These are phyloP conservation scores for Drosophila orosa DNA, from an alignment of 1,140 invertebrate species.

Conservation along the genomic window DNA sequence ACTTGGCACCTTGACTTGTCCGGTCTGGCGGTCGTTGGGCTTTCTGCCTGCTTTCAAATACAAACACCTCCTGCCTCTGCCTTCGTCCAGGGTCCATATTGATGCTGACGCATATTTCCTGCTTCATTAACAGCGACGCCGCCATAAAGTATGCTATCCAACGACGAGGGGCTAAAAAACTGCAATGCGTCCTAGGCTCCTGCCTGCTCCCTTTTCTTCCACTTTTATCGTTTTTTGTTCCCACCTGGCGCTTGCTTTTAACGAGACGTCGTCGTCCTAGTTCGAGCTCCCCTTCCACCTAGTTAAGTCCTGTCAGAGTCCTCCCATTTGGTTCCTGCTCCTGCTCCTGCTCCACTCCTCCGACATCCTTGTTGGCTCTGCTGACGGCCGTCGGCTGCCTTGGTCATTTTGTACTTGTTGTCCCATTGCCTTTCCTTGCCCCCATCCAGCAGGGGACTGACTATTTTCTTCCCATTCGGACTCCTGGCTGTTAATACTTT, in stretches of 20 bases:
- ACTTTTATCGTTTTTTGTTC: slow-evolving; percentile 20
- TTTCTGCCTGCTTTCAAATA: slow-evolving; percentile 27
- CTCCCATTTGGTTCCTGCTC: slow-evolving; percentile 11
- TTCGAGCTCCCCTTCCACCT: background rate
- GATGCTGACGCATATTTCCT: slow-evolving; percentile 79
- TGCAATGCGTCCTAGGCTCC: slow-evolving; percentile 52
- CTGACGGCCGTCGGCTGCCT: slow-evolving; percentile 30
- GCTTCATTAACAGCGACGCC: slow-evolving; percentile 70
- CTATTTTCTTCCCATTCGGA: slow-evolving; percentile 2
- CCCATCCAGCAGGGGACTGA: background rate
- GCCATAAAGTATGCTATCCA: slow-evolving; percentile 69
- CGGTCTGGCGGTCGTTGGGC: slow-evolving; percentile 16
- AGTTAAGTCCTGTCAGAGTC: slow-evolving; percentile 48
- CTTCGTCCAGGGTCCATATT: slow-evolving; percentile 45
- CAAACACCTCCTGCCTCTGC: slow-evolving; percentile 16
- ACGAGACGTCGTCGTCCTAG: slow-evolving; percentile 52
- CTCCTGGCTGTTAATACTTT: slow-evolving; percentile 19
- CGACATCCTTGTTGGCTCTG: slow-evolving; percentile 7
- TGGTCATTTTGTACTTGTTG: slow-evolving; percentile 39
- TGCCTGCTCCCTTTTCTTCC: slow-evolving; percentile 5
- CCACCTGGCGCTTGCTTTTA: slow-evolving; percentile 66
- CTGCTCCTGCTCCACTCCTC: slow-evolving; percentile 19
- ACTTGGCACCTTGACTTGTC: slow-evolving; percentile 45
- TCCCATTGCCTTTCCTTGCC: slow-evolving; percentile 7
- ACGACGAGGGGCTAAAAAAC: slow-evolving; percentile 34